Evolutionary conservation across 2,113 vertebrate genomes (phyloP), one percentile per base, ranked within the genome.

Genomic region (Lichenostomus cassidix): DNA sequence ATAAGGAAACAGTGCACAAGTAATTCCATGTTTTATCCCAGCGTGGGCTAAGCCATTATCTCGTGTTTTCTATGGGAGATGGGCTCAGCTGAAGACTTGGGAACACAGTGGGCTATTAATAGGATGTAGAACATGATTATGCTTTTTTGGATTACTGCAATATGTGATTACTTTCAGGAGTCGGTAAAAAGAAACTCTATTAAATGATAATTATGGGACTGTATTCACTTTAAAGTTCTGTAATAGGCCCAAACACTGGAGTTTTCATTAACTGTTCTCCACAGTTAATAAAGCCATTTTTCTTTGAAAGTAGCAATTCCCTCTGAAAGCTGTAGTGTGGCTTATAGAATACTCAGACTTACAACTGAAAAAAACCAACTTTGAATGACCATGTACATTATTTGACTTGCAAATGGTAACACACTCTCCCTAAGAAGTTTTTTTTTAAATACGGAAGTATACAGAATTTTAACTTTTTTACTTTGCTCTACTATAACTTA

Each of bases 151-250:
- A 97, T 97, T 97, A 97, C 94, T 97, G 95, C 96, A 97, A 92
- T 96, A 94, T 98, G 96, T 97, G 98, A 98, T 98, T 98, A 98
- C 98, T 97, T 98, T 94, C 94, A 97, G 97, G 84, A 98, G 91
- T 18, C 89, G 87, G 95, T 96, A 95, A 92, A 97, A 97, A 97
- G 96, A 94, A 97, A 98, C 94, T 96, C 97, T 97, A 97, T 98
- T 98, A 98, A 98, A 97, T 95, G 62, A 97, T 98, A 96, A 98
- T 98, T 97, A 97, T 95, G 93, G 76, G 88, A 96, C 84, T 94
- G 83, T 94, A 96, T 98, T 97, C 97, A 95, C 95, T 98, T 97
- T 96, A 96, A 97, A 96, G 84, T 97, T 97, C 89, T 95, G 92
- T 96, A 97, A 97, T 94, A 97, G 95, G 94, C 85, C 96, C 96